Base-by-base conservation (phyloP, 2,888 invertebrate species). In the Eupithecia subfuscata region DNA sequence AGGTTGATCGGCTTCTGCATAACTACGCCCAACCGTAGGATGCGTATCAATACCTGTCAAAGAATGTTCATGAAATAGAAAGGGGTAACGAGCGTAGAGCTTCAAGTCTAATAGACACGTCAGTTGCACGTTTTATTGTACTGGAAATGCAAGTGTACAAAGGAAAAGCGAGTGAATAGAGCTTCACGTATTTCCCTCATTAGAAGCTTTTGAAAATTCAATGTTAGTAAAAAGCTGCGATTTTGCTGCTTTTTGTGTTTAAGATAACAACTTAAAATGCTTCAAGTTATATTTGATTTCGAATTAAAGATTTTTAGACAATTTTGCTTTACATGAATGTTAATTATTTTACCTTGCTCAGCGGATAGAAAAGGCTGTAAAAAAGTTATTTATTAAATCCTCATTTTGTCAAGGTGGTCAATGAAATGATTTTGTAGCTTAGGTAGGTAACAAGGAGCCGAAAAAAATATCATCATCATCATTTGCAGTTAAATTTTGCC, bases 51-150 rank as follows among this genome's bases (percentile, higher is more conserved):
- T 77, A 74, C 40, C 71, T 48, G 64, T 69, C 76, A 30, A 74
- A 73, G 75, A 78, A 75, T 75, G 75, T 78, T 73, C 73, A 78
- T 69, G 52, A 56, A n/a, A 52, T 52, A 52, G 75, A 78, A 78
- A 30, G 72, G 74, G 73, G 69, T 73, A 75, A 71, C 68, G 72
- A 37, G 69, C 73, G 69, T 60, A 75, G 77, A 75, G 70, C n/a
- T 75, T 8, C 14, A 30, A 69, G 6, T 69, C 65, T 45, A 52
- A 11, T 71, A 77, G 76, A 74, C 40, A 71, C 64, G 64, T 60
- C 60, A 11, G 8, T 34, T 64, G 30, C 25, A 34, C 64, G 18
- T 64, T 64, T 34, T 34, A 64, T 34, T 64, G 34, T 64, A 34
- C 34, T 34, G 34, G 18, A 34, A 34, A 34, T 34, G 34, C 8